Percentiles rank a stretch among this genome's conserved stretches.
These are phyloP conservation scores for Enteromius unitaeniatus DNA, from an alignment of 2,797 vertebrate species.

Conservation along the genomic window DNA sequence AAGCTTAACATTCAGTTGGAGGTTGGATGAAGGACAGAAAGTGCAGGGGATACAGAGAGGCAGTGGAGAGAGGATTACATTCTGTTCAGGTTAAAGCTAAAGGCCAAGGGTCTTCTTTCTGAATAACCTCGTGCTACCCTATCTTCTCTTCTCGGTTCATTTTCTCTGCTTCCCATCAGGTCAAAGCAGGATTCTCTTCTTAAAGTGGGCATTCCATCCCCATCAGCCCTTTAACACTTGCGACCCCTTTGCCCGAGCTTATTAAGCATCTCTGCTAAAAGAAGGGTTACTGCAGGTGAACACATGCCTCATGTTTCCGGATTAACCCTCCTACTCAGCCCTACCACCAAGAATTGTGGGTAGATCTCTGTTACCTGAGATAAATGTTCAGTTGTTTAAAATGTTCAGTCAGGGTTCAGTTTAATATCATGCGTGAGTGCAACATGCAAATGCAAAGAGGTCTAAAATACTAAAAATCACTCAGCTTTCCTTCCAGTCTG, in stretches of 20 bases:
- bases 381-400: not conserved
- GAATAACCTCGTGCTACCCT: not conserved
- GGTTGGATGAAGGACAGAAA: not conserved
- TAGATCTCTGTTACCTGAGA: not conserved
- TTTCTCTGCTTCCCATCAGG: constrained; percentile 21
- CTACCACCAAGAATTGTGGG: not conserved
- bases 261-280: not conserved
- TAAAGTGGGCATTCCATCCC: constrained; percentile 29
- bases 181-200: constrained; percentile 27
- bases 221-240: constrained; percentile 14
- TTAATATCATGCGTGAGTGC: not conserved
- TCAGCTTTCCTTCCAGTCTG: not conserved
- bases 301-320: constrained; percentile 9
- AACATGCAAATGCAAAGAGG: not conserved
- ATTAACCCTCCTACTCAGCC: constrained; percentile 11
- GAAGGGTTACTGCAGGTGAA: constrained; percentile 20
- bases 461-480: not conserved
- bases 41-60: not conserved
- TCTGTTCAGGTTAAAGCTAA: constrained; percentile 19
- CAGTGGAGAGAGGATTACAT: constrained; percentile 36
- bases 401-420: not conserved
- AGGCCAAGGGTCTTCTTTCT: constrained; percentile 29
- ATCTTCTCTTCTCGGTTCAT: constrained; percentile 6
- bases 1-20: not conserved
- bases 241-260: constrained; percentile 6